These are phyloP conservation scores for Onychomys torridus DNA, from an alignment of 2,797 vertebrate species.

Conservation along the genomic window DNA sequence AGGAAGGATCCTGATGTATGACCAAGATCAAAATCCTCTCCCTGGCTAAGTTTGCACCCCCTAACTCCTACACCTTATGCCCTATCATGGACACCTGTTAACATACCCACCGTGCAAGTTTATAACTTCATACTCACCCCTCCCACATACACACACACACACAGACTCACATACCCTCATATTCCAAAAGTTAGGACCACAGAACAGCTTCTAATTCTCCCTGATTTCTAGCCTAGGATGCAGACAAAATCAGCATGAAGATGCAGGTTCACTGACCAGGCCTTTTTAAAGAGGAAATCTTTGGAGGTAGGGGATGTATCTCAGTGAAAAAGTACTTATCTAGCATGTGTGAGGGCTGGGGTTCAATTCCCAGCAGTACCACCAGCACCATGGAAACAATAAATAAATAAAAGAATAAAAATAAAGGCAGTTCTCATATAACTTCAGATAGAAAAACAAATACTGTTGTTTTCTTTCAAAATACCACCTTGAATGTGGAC, in stretches of 20 bases:
- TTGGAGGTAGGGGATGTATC: background rate
- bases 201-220: background rate
- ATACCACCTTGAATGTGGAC: background rate
- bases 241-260: background rate
- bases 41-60: background rate
- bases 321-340: background rate
- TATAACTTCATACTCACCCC: background rate
- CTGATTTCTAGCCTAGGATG: background rate
- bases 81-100: background rate
- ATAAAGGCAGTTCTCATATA: background rate
- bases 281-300: background rate
- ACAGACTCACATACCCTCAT: background rate
- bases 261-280: too few species aligned
- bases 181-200: background rate
- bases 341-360: background rate
- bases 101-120: background rate
- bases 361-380: background rate
- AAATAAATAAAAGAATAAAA: background rate
- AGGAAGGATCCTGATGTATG: background rate
- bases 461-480: background rate
- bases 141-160: rapidly evolving
- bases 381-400: background rate
- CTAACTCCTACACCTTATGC: background rate
- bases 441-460: background rate
- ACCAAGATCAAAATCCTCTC: background rate